These are phyloP conservation scores for Panthera uncia DNA, from an alignment of 2,113 vertebrate species.

Conservation along the genomic window DNA sequence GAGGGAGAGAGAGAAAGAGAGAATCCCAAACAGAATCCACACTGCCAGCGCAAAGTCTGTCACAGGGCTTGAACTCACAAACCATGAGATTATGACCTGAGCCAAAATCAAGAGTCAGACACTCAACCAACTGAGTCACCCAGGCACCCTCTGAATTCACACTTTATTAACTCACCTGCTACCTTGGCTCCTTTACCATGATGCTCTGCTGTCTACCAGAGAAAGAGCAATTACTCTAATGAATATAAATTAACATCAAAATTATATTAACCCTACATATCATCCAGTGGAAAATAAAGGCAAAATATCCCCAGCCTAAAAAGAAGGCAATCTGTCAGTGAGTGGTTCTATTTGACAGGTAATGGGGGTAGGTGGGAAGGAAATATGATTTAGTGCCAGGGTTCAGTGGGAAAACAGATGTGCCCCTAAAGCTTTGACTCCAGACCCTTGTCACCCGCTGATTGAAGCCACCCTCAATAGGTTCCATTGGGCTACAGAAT, in stretches of 20 bases:
- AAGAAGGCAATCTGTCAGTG: not conserved
- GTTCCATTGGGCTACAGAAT: not conserved
- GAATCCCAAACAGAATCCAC: too few species aligned
- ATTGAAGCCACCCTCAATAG: not conserved
- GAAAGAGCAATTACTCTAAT: not conserved
- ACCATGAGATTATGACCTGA: too few species aligned
- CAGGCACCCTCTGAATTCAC: not conserved
- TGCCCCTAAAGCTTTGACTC: not conserved
- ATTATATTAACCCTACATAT: not conserved
- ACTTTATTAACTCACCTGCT: not conserved
- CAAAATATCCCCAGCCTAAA: not conserved
- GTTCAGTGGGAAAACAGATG: not conserved
- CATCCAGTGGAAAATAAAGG: not conserved
- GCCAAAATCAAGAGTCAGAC: too few species aligned
- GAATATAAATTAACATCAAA: not conserved
- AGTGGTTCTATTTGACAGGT: not conserved
- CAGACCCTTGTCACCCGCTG: not conserved
- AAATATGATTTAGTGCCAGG: not conserved
- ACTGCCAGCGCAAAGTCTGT: too few species aligned
- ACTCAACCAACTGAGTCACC: too few species aligned
- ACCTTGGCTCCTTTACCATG: not conserved
- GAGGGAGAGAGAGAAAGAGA: too few species aligned
- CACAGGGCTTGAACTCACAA: too few species aligned
- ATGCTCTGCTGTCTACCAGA: not conserved
- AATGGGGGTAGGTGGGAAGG: accelerated